Percentiles rank a stretch among this genome's conserved stretches.
Evolutionary conservation across 1,140 invertebrate genomes (phyloP).

Genomic region (Lordiphosa mommai): DNA sequence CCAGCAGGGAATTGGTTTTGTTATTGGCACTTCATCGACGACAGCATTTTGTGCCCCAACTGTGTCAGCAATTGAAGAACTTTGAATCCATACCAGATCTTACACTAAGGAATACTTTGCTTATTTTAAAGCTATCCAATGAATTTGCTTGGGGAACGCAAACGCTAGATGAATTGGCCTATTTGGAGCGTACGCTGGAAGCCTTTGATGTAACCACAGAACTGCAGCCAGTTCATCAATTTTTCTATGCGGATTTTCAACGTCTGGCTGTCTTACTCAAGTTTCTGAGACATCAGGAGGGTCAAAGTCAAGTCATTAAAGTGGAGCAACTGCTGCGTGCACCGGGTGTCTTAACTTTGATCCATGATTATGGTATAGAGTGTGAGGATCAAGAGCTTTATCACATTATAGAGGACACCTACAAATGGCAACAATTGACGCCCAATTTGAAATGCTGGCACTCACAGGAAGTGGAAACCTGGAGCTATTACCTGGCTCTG

Average conservation of each 20-base stretch:
- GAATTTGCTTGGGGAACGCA: constrained; percentile 52
- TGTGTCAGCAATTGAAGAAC: constrained; percentile 46
- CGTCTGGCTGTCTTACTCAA: constrained; percentile 47
- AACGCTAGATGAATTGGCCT: constrained; percentile 50
- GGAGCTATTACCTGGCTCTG: constrained; percentile 53
- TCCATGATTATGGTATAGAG: constrained; percentile 53
- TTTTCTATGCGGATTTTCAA: constrained; percentile 68
- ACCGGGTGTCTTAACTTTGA: constrained; percentile 37
- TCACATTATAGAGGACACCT: constrained; percentile 35
- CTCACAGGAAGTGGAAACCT: constrained; percentile 48
- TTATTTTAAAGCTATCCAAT: constrained; percentile 61
- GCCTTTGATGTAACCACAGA: constrained; percentile 43
- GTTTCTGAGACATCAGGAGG: constrained; percentile 44
- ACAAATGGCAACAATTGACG: constrained; percentile 60
- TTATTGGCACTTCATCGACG: constrained; percentile 30
- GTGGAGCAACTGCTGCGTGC: constrained; percentile 51
- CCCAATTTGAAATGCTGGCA: constrained; percentile 34
- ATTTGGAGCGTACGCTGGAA: constrained; percentile 32
- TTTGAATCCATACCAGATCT: constrained; percentile 44
- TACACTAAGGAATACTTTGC: constrained; percentile 51
- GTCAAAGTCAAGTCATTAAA: constrained; percentile 36
- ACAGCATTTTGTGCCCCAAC: constrained; percentile 52
- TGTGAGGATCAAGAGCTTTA: constrained; percentile 44
- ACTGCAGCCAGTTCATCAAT: constrained; percentile 52
- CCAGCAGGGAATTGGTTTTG: constrained; percentile 44